Evolutionary conservation across 2,797 vertebrate species (phyloP).

Genomic region (Halcyon smyrnensis): DNA sequence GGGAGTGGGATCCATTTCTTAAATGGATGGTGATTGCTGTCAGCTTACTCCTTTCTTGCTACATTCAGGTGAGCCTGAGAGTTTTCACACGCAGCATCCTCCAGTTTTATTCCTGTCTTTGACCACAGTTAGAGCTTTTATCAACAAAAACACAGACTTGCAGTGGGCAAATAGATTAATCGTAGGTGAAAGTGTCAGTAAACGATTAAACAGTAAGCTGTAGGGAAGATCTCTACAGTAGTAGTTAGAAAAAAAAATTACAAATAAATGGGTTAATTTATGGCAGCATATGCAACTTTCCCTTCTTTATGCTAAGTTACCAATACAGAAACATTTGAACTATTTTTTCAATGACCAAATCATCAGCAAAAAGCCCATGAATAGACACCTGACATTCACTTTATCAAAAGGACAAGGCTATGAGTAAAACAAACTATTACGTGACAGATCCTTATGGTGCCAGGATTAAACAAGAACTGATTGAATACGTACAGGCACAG

Average conservation of each 20-base stretch:
- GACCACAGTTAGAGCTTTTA: background rate
- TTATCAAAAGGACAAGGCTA: background rate
- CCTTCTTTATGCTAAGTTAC: background rate
- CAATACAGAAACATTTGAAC: background rate
- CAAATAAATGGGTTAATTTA: background rate
- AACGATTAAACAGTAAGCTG: background rate
- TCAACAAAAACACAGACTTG: background rate
- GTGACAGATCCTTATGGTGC: background rate
- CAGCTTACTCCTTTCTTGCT: background rate
- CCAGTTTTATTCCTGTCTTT: background rate
- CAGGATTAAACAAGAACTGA: background rate
- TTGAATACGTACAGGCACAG: background rate
- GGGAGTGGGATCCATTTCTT: background rate
- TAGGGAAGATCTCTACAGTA: background rate
- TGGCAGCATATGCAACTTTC: background rate
- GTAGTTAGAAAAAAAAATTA: background rate
- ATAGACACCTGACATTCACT: background rate
- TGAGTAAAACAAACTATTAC: background rate
- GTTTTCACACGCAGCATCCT: background rate
- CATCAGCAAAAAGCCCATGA: background rate
- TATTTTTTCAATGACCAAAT: background rate
- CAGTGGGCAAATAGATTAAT: background rate
- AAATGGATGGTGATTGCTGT: background rate
- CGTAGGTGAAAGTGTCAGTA: background rate
- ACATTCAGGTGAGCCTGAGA: accelerated